Evolutionary conservation across 1,140 invertebrate species (phyloP).

Genomic region (Scaptomyza montana): DNA sequence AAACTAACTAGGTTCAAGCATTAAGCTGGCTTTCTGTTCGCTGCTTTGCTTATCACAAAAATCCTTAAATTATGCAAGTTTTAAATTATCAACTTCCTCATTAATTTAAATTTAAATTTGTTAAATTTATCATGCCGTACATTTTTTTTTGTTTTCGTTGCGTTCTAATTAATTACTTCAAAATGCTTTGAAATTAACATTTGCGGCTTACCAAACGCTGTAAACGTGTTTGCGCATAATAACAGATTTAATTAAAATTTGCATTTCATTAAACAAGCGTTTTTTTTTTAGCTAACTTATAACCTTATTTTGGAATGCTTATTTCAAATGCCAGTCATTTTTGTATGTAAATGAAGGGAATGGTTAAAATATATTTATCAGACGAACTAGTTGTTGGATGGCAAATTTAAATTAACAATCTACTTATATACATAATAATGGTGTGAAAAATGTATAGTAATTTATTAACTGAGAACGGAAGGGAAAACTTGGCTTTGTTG

Average conservation of each 20-base stretch:
- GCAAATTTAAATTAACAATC: too few species aligned
- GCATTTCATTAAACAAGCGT: constrained; percentile 49
- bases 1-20: too few species aligned
- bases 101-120: neutral
- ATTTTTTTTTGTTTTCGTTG: neutral
- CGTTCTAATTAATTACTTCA: constrained; percentile 62
- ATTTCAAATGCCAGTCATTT: constrained; percentile 3
- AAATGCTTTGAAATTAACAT: constrained; percentile 54
- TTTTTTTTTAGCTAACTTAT: constrained; percentile 1
- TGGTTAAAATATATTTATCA: neutral
- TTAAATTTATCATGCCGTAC: constrained; percentile 13
- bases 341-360: neutral
- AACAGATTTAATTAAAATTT: constrained; percentile 72
- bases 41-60: too few species aligned
- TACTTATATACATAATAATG: too few species aligned
- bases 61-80: too few species aligned
- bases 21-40: too few species aligned
- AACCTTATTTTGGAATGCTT: constrained; percentile 8
- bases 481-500: too few species aligned
- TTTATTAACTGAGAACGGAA: too few species aligned
- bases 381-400: neutral
- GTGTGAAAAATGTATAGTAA: too few species aligned
- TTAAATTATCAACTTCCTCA: too few species aligned
- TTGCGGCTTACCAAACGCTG: constrained; percentile 49
- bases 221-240: constrained; percentile 60